Percentiles rank a stretch among this genome's conserved stretches.
Evolutionary conservation across 37 sponge, comb jelly and placozoan species (phyloP).

Genomic region (Aphrocallistes beatrix): DNA sequence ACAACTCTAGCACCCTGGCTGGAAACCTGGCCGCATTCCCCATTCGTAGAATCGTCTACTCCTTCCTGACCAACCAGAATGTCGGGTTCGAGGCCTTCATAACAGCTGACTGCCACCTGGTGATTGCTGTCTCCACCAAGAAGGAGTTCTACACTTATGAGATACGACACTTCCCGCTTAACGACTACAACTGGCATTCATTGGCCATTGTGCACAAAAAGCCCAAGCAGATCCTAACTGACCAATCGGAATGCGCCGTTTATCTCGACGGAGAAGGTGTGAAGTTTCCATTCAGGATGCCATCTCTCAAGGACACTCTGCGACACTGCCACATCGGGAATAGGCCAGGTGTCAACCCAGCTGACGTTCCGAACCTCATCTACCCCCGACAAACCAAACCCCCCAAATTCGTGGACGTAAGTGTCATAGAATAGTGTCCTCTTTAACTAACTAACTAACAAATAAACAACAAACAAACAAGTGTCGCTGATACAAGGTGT

Average conservation of each 20-base stretch:
- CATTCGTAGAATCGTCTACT: background rate
- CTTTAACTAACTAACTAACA: no score
- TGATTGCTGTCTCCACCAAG: background rate
- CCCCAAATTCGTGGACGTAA: background rate
- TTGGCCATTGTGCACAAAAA: background rate
- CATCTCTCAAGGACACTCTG: background rate
- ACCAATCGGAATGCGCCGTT: constrained; percentile 4
- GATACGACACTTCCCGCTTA: background rate
- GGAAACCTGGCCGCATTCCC: constrained; percentile 2
- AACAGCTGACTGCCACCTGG: background rate
- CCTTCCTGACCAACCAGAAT: constrained; percentile 6
- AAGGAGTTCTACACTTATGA: background rate
- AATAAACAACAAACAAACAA: no score
- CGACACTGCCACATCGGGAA: background rate
- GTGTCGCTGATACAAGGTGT: no score
- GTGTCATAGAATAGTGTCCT: background rate
- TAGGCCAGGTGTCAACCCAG: background rate
- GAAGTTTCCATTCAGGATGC: background rate
- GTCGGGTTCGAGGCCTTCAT: background rate
- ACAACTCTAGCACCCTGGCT: background rate
- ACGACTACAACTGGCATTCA: background rate
- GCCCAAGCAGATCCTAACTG: background rate
- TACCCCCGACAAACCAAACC: constrained; percentile 14
- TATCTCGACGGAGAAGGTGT: background rate
- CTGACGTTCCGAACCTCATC: background rate